Conservation (phyloP, 2,888 invertebrate genomes). For the Hetaerina titia region DNA sequence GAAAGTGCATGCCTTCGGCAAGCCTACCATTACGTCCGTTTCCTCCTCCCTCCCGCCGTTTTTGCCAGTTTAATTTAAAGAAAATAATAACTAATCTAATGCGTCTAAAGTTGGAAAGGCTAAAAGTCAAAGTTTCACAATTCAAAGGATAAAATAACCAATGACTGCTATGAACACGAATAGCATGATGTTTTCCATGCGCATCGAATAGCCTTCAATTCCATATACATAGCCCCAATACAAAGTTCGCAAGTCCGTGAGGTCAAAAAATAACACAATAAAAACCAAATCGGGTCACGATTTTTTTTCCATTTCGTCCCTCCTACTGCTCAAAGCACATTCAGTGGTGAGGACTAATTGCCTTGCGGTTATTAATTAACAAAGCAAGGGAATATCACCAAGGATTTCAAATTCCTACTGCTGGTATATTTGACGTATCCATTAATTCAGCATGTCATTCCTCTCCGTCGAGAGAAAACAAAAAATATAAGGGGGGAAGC, state of each 20-base stretch:
- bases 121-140: background rate
- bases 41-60: background rate
- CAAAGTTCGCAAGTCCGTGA: background rate
- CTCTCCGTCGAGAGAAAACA: background rate
- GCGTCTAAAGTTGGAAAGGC: background rate
- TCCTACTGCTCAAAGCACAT: background rate
- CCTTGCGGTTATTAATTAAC: conserved; percentile 17
- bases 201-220: background rate
- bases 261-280: background rate
- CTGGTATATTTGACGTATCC: conserved; percentile 5
- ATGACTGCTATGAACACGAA: background rate
- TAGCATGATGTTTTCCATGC: background rate
- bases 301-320: background rate
- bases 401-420: background rate
- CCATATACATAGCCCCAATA: background rate
- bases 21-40: too few relatives aligned
- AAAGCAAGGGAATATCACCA: background rate
- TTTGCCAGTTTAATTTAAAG: background rate
- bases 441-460: background rate
- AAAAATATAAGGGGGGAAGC: background rate
- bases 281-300: background rate
- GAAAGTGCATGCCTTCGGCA: too few relatives aligned
- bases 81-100: background rate
- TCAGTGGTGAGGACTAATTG: conserved; percentile 5
- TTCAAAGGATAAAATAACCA: background rate